phyloP scores from a whole-genome alignment of 2,888 invertebrate species.

The Cataglyphis cursor region DNA sequence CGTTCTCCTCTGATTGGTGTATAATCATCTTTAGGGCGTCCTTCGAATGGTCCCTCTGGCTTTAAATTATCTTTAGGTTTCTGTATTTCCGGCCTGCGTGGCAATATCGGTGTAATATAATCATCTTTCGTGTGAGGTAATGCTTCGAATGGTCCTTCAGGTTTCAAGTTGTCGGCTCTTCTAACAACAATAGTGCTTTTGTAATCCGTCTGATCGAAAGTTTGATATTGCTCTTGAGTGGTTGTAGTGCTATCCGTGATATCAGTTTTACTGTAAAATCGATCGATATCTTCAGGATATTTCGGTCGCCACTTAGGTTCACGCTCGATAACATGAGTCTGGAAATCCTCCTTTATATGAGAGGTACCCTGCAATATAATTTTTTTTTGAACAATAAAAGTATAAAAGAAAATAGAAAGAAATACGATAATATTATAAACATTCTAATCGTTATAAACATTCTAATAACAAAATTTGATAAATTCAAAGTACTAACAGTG shows the following conservation, averaged over 20 bases:
- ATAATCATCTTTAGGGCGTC: constrained; percentile 88
- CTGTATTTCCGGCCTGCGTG: constrained; percentile 82
- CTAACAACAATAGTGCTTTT: constrained; percentile 78
- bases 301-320: constrained; percentile 89
- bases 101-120: constrained; percentile 84
- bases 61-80: constrained; percentile 81
- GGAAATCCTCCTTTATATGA: constrained; percentile 84
- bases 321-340: constrained; percentile 77
- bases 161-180: constrained; percentile 88
- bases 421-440: neutral
- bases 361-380: constrained; percentile 81
- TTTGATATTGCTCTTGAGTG: constrained; percentile 90
- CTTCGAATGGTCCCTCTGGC: constrained; percentile 86
- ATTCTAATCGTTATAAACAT: neutral
- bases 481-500: constrained; percentile 80
- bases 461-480: neutral
- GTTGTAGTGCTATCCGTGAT: constrained; percentile 91
- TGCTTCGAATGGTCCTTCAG: constrained; percentile 89
- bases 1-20: constrained; percentile 87
- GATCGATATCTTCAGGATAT: constrained; percentile 91
- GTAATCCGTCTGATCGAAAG: constrained; percentile 89
- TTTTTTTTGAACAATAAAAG: neutral
- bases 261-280: constrained; percentile 81
- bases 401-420: neutral
- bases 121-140: constrained; percentile 84